Evolutionary conservation across 2,113 vertebrate genomes (phyloP).

Genomic region (Silurus glanis): DNA sequence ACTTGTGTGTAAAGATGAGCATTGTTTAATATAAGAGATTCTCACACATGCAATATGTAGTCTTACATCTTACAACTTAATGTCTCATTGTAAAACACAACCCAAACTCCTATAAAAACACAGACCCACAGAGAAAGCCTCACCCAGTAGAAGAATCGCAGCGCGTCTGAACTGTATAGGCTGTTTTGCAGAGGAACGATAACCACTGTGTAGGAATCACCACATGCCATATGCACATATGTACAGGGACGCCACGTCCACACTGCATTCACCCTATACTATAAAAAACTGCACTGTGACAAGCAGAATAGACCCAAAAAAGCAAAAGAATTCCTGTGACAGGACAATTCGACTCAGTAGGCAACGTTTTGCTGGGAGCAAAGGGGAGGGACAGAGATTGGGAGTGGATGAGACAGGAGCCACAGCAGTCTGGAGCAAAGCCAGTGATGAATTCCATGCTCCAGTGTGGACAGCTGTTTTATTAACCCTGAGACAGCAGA

Average conservation of each 20-base stretch:
- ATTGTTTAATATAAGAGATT: not conserved
- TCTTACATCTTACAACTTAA: not conserved
- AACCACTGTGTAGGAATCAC: conserved; percentile 69
- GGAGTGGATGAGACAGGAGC: conserved; percentile 45
- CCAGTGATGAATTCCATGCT: conserved; percentile 71
- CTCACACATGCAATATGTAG: not conserved
- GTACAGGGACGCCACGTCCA: not conserved
- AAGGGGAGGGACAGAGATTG: conserved; percentile 41
- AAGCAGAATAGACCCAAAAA: conserved; percentile 7
- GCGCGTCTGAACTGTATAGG: conserved; percentile 67
- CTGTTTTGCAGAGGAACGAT: conserved; percentile 71
- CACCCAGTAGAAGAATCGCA: conserved; percentile 75
- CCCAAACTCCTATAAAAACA: not conserved
- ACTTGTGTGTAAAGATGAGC: not conserved
- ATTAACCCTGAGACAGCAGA: conserved; percentile 49
- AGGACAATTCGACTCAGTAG: conserved; percentile 41
- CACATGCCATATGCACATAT: conserved; percentile 47
- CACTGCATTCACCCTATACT: not conserved
- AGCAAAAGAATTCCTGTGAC: conserved; percentile 56
- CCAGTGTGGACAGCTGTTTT: conserved; percentile 60
- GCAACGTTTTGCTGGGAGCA: not conserved
- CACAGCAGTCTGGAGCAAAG: conserved; percentile 58
- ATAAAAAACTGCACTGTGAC: not conserved
- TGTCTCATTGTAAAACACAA: not conserved
- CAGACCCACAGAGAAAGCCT: not conserved